Evolutionary conservation across 1,140 invertebrate genomes (phyloP), one percentile per base, ranked within the genome.

Genomic region (Archivesica marissinica): DNA sequence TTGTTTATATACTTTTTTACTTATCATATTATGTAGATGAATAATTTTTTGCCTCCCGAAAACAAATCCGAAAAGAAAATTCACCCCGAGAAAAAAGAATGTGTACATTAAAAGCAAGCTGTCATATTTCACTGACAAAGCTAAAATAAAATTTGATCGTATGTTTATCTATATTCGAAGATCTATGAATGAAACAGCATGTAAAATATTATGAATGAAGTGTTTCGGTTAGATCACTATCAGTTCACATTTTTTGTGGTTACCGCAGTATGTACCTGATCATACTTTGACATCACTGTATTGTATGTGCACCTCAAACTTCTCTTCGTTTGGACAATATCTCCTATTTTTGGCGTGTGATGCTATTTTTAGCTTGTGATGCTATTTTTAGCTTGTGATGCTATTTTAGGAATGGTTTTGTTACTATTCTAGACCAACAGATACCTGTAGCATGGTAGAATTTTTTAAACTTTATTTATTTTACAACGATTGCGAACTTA

Each of bases 201-300:
- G 66, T 23, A 39, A 70, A 44, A 70, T 25, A 11, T 70, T 70
- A 70, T 70, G 66, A 70, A 70, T 70, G 66, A 70, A 70, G 47
- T 70, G 33, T 70, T 70, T 44, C 25, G 20, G 38, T 70, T 28
- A 70, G 41, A 70, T 70, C 66, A 70, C 39, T 44, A 44, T 70
- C 41, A 70, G 6, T 64, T 64, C n/a, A 64, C 59, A 64, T 64
- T 33, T 64, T 64, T 35, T 64, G 59, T 64, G 59, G 59, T 35
- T 64, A 6, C 3, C 3, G 20, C 17, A 7, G 33, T 35, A 35
- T 64, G 59, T 64, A 64, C 59, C 30, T 35, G 28, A 64, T 64
- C 11, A 33, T 64, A 25, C 9, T 35, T 28, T 25, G 38, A 13
- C 13, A 17, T 64, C 59, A 64, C 59, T 15, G 9, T 35, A 4